Percentiles rank a stretch among this genome's conserved stretches.
Evolutionary conservation across 2,797 vertebrate genomes (phyloP).

Genomic region (Acrocephalus scirpaceus): DNA sequence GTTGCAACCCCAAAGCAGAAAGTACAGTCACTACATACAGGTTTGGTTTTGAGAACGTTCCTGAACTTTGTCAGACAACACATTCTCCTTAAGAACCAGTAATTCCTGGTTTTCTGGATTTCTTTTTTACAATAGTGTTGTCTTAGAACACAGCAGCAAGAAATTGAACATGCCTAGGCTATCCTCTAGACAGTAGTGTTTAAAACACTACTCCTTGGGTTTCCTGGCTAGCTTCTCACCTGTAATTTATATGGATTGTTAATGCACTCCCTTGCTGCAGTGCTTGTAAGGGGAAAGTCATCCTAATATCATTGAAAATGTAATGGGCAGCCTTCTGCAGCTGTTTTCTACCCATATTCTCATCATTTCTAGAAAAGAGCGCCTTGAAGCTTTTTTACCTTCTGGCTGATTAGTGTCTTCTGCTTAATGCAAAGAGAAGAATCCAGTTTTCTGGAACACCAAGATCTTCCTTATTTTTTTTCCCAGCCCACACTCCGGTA

Average conservation of each 20-base stretch:
- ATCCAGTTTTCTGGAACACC: not conserved
- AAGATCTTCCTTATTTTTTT: not conserved
- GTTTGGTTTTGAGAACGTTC: not conserved
- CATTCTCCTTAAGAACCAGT: not conserved
- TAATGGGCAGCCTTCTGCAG: not conserved
- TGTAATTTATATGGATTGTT: not conserved
- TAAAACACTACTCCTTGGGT: not conserved
- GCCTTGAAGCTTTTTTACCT: not conserved
- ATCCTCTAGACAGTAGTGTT: not conserved
- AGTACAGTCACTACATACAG: accelerated
- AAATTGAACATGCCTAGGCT: not conserved
- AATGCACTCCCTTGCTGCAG: not conserved
- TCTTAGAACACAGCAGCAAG: not conserved
- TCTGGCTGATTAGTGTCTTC: not conserved
- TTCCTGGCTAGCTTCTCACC: not conserved
- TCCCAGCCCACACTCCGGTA: not conserved
- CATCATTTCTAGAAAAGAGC: not conserved
- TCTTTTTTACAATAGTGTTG: not conserved
- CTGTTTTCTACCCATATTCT: not conserved
- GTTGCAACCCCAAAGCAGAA: not conserved
- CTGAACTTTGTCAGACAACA: not conserved
- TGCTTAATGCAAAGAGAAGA: not conserved
- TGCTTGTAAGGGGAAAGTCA: not conserved
- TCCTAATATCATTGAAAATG: not conserved
- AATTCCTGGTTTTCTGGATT: not conserved